A percentile compares a stretch with the other conserved stretches of the same genome.
phyloP scores from a whole-genome alignment of 2,113 vertebrate genomes.

The Dasyprocta punctata region DNA sequence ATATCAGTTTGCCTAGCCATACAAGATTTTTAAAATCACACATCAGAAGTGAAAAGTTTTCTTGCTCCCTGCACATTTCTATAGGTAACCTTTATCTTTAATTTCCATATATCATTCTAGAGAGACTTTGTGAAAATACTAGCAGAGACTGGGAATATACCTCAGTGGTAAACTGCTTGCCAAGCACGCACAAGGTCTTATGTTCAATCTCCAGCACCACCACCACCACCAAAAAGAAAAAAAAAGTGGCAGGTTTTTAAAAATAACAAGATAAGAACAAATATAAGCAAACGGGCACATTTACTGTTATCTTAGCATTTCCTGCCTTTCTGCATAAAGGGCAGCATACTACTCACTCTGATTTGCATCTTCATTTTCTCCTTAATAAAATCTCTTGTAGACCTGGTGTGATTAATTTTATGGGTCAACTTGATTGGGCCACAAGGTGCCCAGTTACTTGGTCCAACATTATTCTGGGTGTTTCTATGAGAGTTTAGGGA shows the following conservation, averaged over 20 bases:
- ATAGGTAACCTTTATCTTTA: no score
- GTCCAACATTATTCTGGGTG: neutral
- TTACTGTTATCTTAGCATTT: neutral
- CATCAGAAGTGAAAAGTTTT: no score
- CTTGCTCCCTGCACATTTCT: no score
- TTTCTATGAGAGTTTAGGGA: neutral
- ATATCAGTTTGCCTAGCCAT: no score
- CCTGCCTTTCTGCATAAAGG: neutral
- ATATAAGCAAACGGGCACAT: neutral
- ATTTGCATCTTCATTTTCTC: neutral
- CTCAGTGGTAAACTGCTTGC: no score
- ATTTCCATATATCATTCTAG: no score
- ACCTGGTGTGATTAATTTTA: neutral
- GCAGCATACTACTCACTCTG: neutral
- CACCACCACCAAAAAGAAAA: no score
- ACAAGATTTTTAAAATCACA: no score
- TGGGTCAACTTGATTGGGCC: neutral
- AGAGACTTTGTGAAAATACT: no score
- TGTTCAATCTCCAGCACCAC: no score
- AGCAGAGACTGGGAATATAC: no score
- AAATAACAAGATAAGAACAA: neutral
- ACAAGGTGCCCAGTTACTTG: neutral
- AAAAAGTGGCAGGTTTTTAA: neutral
- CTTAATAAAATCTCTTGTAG: neutral
- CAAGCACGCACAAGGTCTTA: no score